Evolutionary conservation across 1,140 invertebrate genomes (phyloP).

Genomic region (Orussus abietinus): DNA sequence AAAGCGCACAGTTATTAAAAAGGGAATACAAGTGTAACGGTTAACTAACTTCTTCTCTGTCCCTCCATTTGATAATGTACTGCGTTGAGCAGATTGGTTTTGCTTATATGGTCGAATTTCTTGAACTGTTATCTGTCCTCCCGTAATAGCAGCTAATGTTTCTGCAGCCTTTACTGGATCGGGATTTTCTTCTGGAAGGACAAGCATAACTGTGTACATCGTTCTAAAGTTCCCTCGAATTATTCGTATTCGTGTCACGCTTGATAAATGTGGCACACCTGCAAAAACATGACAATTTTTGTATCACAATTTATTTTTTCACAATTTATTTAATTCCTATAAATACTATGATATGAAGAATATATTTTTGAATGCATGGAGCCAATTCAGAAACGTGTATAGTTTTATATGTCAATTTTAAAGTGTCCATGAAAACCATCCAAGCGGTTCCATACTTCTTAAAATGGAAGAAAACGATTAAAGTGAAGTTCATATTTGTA

Average conservation of each 20-base stretch:
- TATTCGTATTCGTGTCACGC: slow-evolving; percentile 64
- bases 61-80: too few relatives aligned
- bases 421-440: too few relatives aligned
- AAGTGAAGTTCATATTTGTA: too few relatives aligned
- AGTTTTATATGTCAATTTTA: background rate
- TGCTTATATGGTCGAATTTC: slow-evolving; percentile 65
- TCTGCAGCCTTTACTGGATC: slow-evolving; percentile 68
- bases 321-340: background rate
- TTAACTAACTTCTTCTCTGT: too few relatives aligned
- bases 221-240: slow-evolving; percentile 64
- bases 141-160: slow-evolving; percentile 70
- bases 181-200: slow-evolving; percentile 69
- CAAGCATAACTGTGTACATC: slow-evolving; percentile 68
- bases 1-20: too few relatives aligned
- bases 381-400: background rate
- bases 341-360: slow-evolving; percentile 1
- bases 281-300: slow-evolving; percentile 16
- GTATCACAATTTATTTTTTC: slow-evolving; percentile 1
- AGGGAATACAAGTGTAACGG: too few relatives aligned
- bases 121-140: slow-evolving; percentile 69
- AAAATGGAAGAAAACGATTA: too few relatives aligned
- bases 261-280: slow-evolving; percentile 68
- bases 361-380: slow-evolving; percentile 2
- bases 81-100: too few relatives aligned
- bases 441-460: too few relatives aligned